Base-by-base conservation (phyloP, 2,113 vertebrate species). In the Australoheros scitulus region DNA sequence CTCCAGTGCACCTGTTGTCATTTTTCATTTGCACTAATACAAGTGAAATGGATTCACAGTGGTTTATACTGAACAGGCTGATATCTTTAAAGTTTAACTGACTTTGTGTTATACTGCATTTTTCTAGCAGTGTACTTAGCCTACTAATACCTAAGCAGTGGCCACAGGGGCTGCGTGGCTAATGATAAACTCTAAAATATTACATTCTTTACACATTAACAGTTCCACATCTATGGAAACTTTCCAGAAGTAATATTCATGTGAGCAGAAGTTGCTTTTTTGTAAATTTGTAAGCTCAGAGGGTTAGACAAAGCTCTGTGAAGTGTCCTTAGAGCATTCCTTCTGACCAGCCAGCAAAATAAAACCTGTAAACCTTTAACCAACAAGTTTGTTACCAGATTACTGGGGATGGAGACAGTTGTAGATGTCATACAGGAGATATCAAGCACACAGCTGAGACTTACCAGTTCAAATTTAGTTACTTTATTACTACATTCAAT, bases 341-440 rank as follows among this genome's bases (percentile, higher is more conserved):
- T 56, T 50, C 36, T 59, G 13, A 72, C 13, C 41, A 38, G 26
- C 24, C 56, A 57, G 64, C 56, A 29, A 36, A 68, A 50, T n/a
- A 14, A 82, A 64, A 76, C 60, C 3, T 11, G 87, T 58, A 56
- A 77, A 77, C 24, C 11, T 59, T 76, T 52, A 61, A 55, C 34
- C 29, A 26, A 64, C 2, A 58, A 22, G 24, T 32, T 26, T 77
- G 60, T 61, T 60, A 74, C 36, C n/a, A 88, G 29, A 55, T 74
- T 7, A 77, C 50, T 5, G 29, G 70, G 38, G 7, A 55, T 75
- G 52, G 77, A 85, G n/a, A 57, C 34, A 32, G 64, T 26, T 22
- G 32, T 3, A 59, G 18, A 22, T 29, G 6, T 75, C 59, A 20
- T 2, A 58, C 41, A 68, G 7, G 7, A 38, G 11, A 55, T 9